These are phyloP conservation scores for Triplophysa tibetana DNA, from an alignment of 2,113 vertebrate species.

Conservation along the genomic window DNA sequence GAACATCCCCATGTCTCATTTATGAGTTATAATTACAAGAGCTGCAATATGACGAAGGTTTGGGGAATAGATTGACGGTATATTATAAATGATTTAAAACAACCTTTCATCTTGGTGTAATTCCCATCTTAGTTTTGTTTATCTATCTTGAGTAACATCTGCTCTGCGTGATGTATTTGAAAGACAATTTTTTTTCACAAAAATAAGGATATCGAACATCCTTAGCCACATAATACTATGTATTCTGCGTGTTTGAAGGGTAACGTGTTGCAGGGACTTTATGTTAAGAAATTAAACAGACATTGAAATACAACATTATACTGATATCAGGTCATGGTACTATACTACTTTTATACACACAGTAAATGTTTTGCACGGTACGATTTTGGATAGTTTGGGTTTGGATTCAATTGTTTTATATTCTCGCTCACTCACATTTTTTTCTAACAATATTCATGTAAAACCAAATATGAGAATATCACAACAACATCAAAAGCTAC, in stretches of 20 bases:
- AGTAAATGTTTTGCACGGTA: no score
- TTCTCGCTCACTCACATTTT: no score
- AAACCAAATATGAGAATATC: no score
- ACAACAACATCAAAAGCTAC: no score
- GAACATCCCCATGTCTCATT: slow-evolving; percentile 33
- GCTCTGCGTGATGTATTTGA: slow-evolving; percentile 46
- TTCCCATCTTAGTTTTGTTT: slow-evolving; percentile 55
- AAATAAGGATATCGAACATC: slow-evolving; percentile 39
- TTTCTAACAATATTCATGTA: no score
- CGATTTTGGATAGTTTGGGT: no score
- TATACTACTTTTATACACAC: no score
- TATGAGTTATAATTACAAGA: slow-evolving; percentile 45
- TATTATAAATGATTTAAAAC: slow-evolving; percentile 52
- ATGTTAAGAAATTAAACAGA: no score
- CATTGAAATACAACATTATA: no score
- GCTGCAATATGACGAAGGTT: slow-evolving; percentile 32
- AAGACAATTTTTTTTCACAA: slow-evolving; percentile 52
- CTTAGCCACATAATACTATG: slow-evolving; percentile 7
- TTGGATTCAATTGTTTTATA: no score
- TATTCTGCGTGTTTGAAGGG: slow-evolving; percentile 20
- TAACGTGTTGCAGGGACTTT: not conserved
- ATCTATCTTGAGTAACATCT: slow-evolving; percentile 61
- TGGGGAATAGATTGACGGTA: slow-evolving; percentile 18
- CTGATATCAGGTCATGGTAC: no score
- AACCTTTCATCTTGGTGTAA: slow-evolving; percentile 55